Base-by-base conservation (phyloP, 2,888 invertebrate genomes). In the Pterobdella sp. region DNA sequence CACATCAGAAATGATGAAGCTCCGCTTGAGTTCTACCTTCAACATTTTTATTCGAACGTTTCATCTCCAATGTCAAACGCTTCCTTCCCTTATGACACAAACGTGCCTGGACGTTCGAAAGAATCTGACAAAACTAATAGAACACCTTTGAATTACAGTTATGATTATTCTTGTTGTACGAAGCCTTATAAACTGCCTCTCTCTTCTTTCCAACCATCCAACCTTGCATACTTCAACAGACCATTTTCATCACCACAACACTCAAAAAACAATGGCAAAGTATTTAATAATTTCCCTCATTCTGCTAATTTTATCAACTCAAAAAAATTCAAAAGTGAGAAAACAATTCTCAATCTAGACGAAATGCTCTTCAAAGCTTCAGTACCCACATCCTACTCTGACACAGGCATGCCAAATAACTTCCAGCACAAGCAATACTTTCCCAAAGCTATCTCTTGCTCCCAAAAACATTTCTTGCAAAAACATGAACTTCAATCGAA, bases 241-340 rank as follows among this genome's bases (percentile, higher is more conserved):
- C n/a, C n/a, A n/a, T n/a, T n/a, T n/a, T n/a, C n/a, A n/a, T n/a
- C n/a, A n/a, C n/a, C n/a, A n/a, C n/a, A n/a, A n/a, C n/a, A n/a
- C n/a, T n/a, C n/a, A 88, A 80, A 80, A 85, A 75, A 85, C 84
- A 76, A 85, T 49, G n/a, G n/a, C 52, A 49, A 49, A 14, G n/a
- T 18, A 49, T 49, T 49, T 49, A 49, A 49, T n/a, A n/a, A n/a
- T n/a, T n/a, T n/a, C n/a, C n/a, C n/a, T n/a, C n/a, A n/a, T n/a
- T n/a, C n/a, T n/a, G n/a, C n/a, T n/a, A n/a, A n/a, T n/a, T n/a
- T n/a, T n/a, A n/a, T n/a, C n/a, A n/a, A n/a, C n/a, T n/a, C n/a
- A n/a, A n/a, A 56, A 18, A 56, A 56, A 56, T 56, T 56, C 60
- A 56, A 56, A 56, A 56, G 60, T 26, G 60, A 56, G n/a, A n/a